Evolutionary conservation across 2,797 vertebrate genomes (phyloP), one percentile per base, ranked within the genome.

Genomic region (Acanthornis magna): DNA sequence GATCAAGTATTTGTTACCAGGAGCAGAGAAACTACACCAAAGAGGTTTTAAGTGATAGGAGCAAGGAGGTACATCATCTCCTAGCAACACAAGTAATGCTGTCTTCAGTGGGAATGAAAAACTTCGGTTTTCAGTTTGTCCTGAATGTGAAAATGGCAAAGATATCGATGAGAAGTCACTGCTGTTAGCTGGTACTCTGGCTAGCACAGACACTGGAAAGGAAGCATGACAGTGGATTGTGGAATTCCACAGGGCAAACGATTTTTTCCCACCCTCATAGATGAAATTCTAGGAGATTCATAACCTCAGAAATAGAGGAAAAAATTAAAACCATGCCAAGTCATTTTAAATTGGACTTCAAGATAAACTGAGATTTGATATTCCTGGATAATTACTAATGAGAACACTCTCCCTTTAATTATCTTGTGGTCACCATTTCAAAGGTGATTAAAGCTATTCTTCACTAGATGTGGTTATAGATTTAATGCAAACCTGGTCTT

Each of bases 361-460:
- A 62, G 97, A 97, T 97, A 97, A 97, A 95, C 88, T 91, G 97
- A 97, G 97, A 98, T 97, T 97, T 97, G 97, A 98, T 98, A 98
- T 98, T 98, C 97, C 95, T 92, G 97, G 96, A 97, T 97, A 97
- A 98, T 97, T 98, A 97, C 98, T 98, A 97, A 93, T 89, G 97
- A 97, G 97, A 98, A 95, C 98, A 98, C 98, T 98, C 98, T 98
- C 98, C 98, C 99, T 99, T 98, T 99, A 99, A 99, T 99, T 99
- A 99, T 98, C 98, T 97, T 98, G 98, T 98, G 99, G 98, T 98
- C 98, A 98, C 98, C 98, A 98, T 98, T 98, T 98, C 98, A 98
- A 98, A 98, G 97, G 98, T 98, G 98, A 99, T 98, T 98, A 98
- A 99, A 98, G 97, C 97, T 98, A 97, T 98, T 98, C 97, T 98